Base-by-base conservation (phyloP, 2,888 invertebrate species). In the Drosophila cognata region DNA sequence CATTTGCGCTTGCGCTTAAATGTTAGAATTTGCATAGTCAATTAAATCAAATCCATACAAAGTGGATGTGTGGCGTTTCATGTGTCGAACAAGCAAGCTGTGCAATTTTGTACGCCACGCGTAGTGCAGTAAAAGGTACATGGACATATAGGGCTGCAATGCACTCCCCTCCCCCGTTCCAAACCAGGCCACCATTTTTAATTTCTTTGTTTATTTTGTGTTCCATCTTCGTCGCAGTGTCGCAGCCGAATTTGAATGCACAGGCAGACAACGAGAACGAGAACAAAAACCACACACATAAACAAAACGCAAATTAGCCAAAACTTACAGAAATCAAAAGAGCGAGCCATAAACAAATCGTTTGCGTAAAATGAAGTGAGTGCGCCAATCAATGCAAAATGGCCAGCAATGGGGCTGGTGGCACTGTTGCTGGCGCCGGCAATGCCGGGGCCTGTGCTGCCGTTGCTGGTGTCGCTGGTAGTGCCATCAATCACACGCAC, bases 141-240 rank as follows among this genome's bases (percentile, higher is more conserved):
- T 58, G 57, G 65, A 43, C 62, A 28, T 31, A 31, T 21, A 62
- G 28, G 62, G 57, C 51, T 75, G 63, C 51, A 56, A 58, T 82
- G 77, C 77, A 74, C 61, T 59, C 64, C 71, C 67, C 69, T 60
- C 71, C 79, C 81, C 62, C 63, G 56, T 61, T 58, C 35, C 61
- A 55, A 62, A 43, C 60, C 55, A 64, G 78, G 74, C 91, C 91
- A 87, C 91, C 91, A 91, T 91, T 91, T 91, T 91, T 90, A 88
- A 84, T 92, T 91, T 89, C 89, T 82, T 88, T 91, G 91, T 91
- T 91, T 91, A 91, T 89, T 89, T 91, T 91, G 84, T 91, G 90
- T 83, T 91, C 76, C 86, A 82, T 82, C 86, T 91, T 91, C 91
- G 89, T 80, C 65, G 80, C 83, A 81, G 79, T 66, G 77, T 71